Base-by-base conservation (phyloP, 1,140 invertebrate genomes). In the Magallana angulata region DNA sequence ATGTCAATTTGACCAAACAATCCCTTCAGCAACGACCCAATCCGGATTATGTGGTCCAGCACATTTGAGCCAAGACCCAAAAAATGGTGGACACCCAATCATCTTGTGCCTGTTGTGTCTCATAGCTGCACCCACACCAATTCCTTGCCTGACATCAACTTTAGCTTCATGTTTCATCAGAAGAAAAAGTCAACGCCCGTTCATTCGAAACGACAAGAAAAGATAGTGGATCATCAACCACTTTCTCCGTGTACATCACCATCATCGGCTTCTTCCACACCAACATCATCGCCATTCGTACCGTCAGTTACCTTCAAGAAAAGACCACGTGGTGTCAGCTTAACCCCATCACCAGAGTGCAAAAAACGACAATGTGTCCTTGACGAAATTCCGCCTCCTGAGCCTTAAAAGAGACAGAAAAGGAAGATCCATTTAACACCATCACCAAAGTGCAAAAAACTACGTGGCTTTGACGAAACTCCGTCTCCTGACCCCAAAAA, bases 21-120 rank as follows among this genome's bases (percentile, higher is more conserved):
- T 8, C 36, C 36, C 14, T 16, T 57, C 1, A n/a, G 80, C 7
- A 14, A 56, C 30, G 11, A 6, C 12, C 80, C 80, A 56, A 48
- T 82, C 36, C 30, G 16, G 12, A 82, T 82, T 16, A 82, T 82
- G 80, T 82, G 80, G 80, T 82, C 80, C 80, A 82, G 80, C 80
- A 82, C 57, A 5, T n/a, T 1, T 3, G 12, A 2, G 24, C 80
- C 80, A 1, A 12, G 30, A 1, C 24, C 24, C 14, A n/a, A 18
- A 12, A 82, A 48, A 82, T 7, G 24, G 2, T 82, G 9, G 80
- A 82, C 80, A 8, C 80, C 80, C 30, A 82, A 82, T n/a, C 80
- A 82, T 36, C 56, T 82, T 24, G 80, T 82, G 57, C 24, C 80
- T 24, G 56, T 48, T 82, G 80, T 82, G 7, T 8, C 62, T 7